Conservation (phyloP, 2,113 vertebrate species). For the Felis chaus region DNA sequence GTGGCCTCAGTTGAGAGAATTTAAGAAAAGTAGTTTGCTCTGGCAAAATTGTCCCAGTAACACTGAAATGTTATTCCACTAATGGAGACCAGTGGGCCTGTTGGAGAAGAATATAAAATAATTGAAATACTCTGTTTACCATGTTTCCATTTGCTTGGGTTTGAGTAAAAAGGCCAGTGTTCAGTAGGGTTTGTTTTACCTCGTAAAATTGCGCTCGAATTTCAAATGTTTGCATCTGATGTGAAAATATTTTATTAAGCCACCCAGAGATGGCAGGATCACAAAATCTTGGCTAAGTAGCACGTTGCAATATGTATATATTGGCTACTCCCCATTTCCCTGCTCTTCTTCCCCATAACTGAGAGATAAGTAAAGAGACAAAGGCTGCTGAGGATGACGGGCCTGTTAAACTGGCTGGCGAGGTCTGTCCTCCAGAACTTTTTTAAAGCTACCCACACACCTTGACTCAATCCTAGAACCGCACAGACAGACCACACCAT, state of each 20-base stretch:
- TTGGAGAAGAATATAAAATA: constrained; percentile 70
- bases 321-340: not conserved
- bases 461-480: constrained; percentile 54
- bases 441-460: not conserved
- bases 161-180: not conserved
- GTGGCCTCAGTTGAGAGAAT: constrained; percentile 78
- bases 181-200: not conserved
- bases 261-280: not conserved
- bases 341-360: not conserved
- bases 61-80: constrained; percentile 73
- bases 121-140: constrained; percentile 12
- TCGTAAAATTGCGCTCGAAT: not conserved
- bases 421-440: constrained; percentile 61
- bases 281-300: not conserved
- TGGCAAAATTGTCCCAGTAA: constrained; percentile 73
- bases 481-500: not conserved
- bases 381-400: constrained; percentile 52
- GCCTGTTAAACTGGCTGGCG: constrained; percentile 70
- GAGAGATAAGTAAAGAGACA: constrained; percentile 75
- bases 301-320: not conserved
- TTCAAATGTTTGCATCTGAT: not conserved
- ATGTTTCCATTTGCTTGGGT: not conserved
- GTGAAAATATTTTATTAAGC: not conserved
- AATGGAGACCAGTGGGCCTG: constrained; percentile 56
- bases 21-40: constrained; percentile 76